phyloP scores from a whole-genome alignment of 2,888 invertebrate genomes.

The Diaphora mendica region DNA sequence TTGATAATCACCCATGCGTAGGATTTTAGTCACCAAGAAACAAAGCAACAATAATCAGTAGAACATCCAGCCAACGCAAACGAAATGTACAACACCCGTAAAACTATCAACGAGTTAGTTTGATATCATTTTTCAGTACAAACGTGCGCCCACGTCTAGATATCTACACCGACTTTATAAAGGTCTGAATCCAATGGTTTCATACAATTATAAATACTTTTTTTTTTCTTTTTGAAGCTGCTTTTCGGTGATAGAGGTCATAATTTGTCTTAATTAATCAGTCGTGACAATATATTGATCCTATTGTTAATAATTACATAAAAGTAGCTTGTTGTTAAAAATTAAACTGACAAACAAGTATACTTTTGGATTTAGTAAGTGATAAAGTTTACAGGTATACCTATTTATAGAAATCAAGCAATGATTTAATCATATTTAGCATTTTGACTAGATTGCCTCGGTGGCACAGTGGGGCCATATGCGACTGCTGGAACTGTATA shows the following conservation, averaged over 20 bases:
- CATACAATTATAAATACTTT: neutral
- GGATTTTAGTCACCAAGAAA: constrained; percentile 17
- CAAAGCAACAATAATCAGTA: constrained; percentile 20
- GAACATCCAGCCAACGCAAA: constrained; percentile 18
- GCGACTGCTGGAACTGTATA: no score
- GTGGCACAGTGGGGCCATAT: no score
- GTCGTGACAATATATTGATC: neutral
- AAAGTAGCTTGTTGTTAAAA: neutral
- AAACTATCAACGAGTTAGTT: constrained; percentile 23
- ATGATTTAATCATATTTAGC: no score
- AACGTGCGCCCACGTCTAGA: constrained; percentile 29
- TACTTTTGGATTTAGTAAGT: no score
- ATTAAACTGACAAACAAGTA: neutral
- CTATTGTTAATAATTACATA: no score
- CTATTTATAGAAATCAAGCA: no score
- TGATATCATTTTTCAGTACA: constrained; percentile 49
- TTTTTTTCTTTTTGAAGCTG: constrained; percentile 15
- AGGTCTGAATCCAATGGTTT: constrained; percentile 20
- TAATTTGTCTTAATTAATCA: neutral
- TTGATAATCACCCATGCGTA: constrained; percentile 7
- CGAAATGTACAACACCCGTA: constrained; percentile 15
- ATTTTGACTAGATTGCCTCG: no score
- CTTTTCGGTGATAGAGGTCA: neutral
- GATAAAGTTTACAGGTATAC: no score
- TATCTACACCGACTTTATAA: constrained; percentile 29